Base-by-base conservation (phyloP, 2,888 invertebrate species). In the Amaurobius ferox region DNA sequence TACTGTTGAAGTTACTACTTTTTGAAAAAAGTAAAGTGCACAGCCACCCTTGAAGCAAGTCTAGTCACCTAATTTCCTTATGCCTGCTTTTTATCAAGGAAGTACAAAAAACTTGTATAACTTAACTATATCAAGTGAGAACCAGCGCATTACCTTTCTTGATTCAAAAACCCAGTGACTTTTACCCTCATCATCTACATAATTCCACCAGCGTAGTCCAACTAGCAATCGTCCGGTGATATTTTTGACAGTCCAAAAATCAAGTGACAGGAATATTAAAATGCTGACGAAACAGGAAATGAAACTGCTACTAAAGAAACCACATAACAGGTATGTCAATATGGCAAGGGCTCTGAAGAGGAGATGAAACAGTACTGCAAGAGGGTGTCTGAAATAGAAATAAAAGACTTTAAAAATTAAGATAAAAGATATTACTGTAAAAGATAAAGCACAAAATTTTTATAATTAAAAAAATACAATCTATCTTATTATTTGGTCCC, bases 161-260 rank as follows among this genome's bases (percentile, higher is more conserved):
- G 98, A 94, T 93, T 99, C 99, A 92, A 96, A 99, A 23, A 98
- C 95, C 99, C 99, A 99, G 91, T 98, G 97, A 71, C 98, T 99
- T 89, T 95, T 94, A 44, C 99, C 99, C 88, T 97, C 96, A 90
- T 98, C 98, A 91, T 99, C 99, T 0, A 99, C 96, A 91, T 98
- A 98, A 93, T 99, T 99, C 99, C 99, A 99, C 99, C 99, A 99
- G 88, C 99, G 93, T 26, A 99, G 92, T 0, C 99, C 99, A 28
- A 98, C 99, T 91, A 99, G 93, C 64, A 99, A 92, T 72, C 99
- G 94, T 93, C 93, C 94, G 87, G 97, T 97, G 67, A 98, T 95
- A 92, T 98, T 98, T 93, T 99, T 99, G 0, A 99, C 98, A 16
- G 97, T 97, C 99, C 99, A 99, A 93, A 99, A 99, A 91, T 99